phyloP scores from a whole-genome alignment of 2,888 invertebrate genomes.

The Drosophila kuntzei region DNA sequence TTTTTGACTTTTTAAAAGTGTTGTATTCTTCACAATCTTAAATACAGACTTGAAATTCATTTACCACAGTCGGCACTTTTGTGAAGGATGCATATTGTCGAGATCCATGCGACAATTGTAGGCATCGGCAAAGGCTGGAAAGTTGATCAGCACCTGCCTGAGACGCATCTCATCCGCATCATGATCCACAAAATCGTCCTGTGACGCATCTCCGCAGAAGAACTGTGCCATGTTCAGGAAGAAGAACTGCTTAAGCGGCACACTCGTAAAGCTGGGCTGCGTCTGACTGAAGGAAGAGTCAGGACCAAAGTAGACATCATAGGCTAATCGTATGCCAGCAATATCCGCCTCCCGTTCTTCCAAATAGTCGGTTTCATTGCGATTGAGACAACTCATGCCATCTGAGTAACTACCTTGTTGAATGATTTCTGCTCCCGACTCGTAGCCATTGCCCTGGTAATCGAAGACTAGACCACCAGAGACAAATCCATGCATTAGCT shows the following conservation, averaged over 20 bases:
- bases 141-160: constrained; percentile 66
- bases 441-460: constrained; percentile 52
- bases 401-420: constrained; percentile 17
- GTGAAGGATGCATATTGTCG: constrained; percentile 68
- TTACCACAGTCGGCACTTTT: constrained; percentile 76
- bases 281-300: constrained; percentile 21
- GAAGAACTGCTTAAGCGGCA: constrained; percentile 61
- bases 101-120: constrained; percentile 57
- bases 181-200: constrained; percentile 58
- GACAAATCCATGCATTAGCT: constrained; percentile 79
- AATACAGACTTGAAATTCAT: not conserved
- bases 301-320: constrained; percentile 57
- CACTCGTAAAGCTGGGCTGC: constrained; percentile 41
- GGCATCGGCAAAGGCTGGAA: constrained; percentile 65
- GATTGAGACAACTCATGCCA: constrained; percentile 50
- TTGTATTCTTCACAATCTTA: not conserved
- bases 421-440: constrained; percentile 35
- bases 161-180: constrained; percentile 77
- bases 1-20: too few relatives aligned
- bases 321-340: constrained; percentile 73
- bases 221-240: constrained; percentile 81
- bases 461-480: constrained; percentile 55
- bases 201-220: constrained; percentile 70
- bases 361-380: constrained; percentile 54
- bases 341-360: constrained; percentile 80